Conservation (phyloP, 1,140 invertebrate genomes). For the Sarcophaga bullata region DNA sequence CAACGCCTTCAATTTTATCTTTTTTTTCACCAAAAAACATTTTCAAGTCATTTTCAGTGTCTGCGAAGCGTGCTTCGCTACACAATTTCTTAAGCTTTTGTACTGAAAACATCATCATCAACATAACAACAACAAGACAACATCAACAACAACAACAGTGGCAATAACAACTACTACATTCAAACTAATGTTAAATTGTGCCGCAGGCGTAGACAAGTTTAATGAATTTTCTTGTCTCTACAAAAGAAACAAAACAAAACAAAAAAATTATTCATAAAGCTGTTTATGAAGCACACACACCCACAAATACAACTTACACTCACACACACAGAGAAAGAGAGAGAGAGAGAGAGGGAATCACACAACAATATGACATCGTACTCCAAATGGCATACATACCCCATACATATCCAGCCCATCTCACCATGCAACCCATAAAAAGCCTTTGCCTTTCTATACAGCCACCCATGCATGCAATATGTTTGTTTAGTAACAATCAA, state of each 20-base stretch:
- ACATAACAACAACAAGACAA: too few relatives aligned
- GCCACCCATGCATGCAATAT: too few relatives aligned
- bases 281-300: neutral
- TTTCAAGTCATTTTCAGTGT: neutral
- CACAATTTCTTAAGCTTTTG: neutral
- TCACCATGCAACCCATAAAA: too few relatives aligned
- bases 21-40: neutral
- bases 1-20: neutral
- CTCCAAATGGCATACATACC: too few relatives aligned
- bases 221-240: constrained; percentile 54
- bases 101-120: neutral
- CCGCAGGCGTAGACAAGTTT: constrained; percentile 63
- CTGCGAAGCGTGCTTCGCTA: neutral
- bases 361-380: too few relatives aligned
- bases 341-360: neutral
- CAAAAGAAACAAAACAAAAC: constrained; percentile 27
- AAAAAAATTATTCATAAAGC: constrained; percentile 25
- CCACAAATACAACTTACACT: neutral
- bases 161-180: neutral
- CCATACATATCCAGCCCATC: too few relatives aligned
- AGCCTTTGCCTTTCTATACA: too few relatives aligned
- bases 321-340: neutral
- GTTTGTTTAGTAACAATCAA: too few relatives aligned
- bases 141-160: too few relatives aligned
- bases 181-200: constrained; percentile 53